Evolutionary conservation across 1,140 invertebrate genomes (phyloP), one percentile per base, ranked within the genome.

Genomic region (Schlechtendalia chinensis): DNA sequence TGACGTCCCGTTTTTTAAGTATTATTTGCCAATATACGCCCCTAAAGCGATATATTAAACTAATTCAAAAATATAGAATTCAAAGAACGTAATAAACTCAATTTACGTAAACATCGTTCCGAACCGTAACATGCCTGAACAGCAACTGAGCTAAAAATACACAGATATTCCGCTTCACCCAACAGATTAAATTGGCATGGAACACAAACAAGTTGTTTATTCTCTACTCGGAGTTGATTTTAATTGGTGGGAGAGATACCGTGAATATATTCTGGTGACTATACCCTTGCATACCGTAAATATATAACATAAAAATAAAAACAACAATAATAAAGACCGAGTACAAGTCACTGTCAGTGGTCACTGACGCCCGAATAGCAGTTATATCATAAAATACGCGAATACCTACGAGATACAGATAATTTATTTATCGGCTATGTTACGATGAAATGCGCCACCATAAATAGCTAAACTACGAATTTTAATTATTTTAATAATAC

Each of bases 111-210:
- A 69, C 24, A 47, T 24, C 17, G 8, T 69, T 27, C 24, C 0
- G 22, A 50, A 50, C 45, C 45, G 8, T 0, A 22, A 5, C n/a
- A 17, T 12, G 5, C 16, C 5, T 24, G n/a, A 16, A n/a, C 12
- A 47, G 22, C 47, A 69, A 50, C 67, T 69, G 22, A 69, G 22
- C 39, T 69, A 50, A 69, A 69, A 50, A 69, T 69, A 69, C 22
- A 24, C 2, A 50, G 16, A 50, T 69, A 17, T 59, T 59, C 22
- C 24, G 22, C 56, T 59, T 22, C 14, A 27, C 10, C 56, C n/a
- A 59, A 14, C 45, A 24, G 50, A 22, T 69, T 69, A 0, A 50
- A 24, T 69, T 69, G 67, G n/a, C 67, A 69, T 22, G 19, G 39
- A 24, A 69, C n/a, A 69, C 22, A 47, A 69, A 69, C 45, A 69